These are phyloP conservation scores for Megalurothrips usitatus DNA, from an alignment of 2,888 invertebrate species.

Conservation along the genomic window DNA sequence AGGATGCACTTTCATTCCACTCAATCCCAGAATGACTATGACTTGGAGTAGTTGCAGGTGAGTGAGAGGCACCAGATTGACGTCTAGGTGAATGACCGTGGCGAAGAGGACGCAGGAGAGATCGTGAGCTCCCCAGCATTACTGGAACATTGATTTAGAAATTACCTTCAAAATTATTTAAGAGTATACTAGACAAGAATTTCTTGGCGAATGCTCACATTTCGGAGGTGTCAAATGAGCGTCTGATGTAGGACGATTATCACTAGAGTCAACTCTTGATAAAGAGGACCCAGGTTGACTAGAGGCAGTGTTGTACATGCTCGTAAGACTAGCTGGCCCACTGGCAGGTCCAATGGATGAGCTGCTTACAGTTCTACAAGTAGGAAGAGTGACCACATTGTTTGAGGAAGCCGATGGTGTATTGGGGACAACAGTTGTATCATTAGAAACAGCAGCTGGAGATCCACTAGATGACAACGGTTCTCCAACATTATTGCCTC, in stretches of 20 bases:
- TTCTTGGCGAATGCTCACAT: background rate
- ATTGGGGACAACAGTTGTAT: background rate
- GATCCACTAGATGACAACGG: background rate
- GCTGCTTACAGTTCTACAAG: background rate
- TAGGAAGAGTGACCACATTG: background rate
- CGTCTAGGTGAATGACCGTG: background rate
- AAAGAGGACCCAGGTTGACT: constrained; percentile 5
- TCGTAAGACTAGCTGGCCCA: background rate
- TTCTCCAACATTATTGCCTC: background rate
- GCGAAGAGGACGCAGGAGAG: background rate
- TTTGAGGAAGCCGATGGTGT: background rate
- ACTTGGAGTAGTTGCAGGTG: background rate
- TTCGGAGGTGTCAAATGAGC: background rate
- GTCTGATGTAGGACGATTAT: constrained; percentile 2
- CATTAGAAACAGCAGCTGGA: background rate
- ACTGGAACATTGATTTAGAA: background rate
- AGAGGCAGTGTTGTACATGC: background rate
- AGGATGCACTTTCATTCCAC: background rate
- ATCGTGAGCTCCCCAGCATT: background rate
- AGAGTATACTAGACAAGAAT: background rate
- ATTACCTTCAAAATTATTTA: background rate
- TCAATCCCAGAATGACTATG: constrained; percentile 2
- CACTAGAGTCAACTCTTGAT: background rate
- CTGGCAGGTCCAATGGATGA: background rate
- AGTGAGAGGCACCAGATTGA: background rate